Conservation (phyloP, 2,888 invertebrate species). For the Mylabris sibirica region DNA sequence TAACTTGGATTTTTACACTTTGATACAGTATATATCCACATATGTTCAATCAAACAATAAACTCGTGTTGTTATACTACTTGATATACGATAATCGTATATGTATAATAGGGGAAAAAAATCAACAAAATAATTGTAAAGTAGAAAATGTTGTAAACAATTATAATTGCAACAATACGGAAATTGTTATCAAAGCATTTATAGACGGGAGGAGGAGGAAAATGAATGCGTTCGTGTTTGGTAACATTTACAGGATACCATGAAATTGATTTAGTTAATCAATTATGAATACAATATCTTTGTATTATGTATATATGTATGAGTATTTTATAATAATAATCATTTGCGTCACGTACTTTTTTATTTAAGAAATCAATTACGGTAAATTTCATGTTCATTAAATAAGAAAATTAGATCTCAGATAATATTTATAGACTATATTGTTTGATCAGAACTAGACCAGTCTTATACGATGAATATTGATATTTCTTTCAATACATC, state of each 20-base stretch:
- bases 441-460: background rate
- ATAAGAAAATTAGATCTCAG: slow-evolving; percentile 15
- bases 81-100: background rate
- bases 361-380: slow-evolving; percentile 13
- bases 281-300: slow-evolving; percentile 45
- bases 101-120: background rate
- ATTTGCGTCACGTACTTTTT: background rate
- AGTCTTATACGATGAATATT: too few relatives aligned
- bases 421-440: background rate
- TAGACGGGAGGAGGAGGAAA: background rate
- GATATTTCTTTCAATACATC: too few relatives aligned
- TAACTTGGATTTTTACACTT: background rate
- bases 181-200: slow-evolving; percentile 11
- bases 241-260: slow-evolving; percentile 40
- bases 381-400: slow-evolving; percentile 23
- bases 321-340: background rate
- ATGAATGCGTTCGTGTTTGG: slow-evolving; percentile 33
- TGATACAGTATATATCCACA: too few relatives aligned
- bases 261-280: slow-evolving; percentile 46
- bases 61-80: background rate
- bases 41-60: background rate
- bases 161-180: slow-evolving; percentile 6
- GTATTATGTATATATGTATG: slow-evolving; percentile 25
- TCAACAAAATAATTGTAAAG: slow-evolving; percentile 5
- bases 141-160: slow-evolving; percentile 21